Percentiles rank a stretch among this genome's conserved stretches.
phyloP scores from a whole-genome alignment of 2,113 vertebrate genomes.

The Odocoileus hemionus region DNA sequence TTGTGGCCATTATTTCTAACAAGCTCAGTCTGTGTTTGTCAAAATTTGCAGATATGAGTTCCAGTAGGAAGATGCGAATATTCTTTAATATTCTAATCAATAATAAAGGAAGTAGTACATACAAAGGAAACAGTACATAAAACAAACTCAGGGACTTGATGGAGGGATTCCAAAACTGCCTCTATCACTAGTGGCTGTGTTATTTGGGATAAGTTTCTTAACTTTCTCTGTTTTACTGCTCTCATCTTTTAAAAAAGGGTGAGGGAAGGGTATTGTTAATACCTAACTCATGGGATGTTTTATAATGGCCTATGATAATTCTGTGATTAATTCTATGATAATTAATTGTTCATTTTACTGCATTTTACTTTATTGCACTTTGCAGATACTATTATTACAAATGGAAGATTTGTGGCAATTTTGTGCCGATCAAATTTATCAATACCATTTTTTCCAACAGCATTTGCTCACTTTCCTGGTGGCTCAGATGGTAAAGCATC shows the following conservation, averaged over 20 bases:
- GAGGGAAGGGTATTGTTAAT: background rate
- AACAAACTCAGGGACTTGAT: background rate
- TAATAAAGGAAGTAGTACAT: background rate
- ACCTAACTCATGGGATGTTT: background rate
- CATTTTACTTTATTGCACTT: background rate
- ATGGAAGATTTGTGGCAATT: background rate
- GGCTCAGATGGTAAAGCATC: background rate
- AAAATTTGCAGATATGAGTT: background rate
- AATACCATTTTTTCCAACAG: background rate
- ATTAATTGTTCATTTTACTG: background rate
- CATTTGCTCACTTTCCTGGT: background rate
- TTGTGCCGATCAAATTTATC: background rate
- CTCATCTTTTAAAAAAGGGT: background rate
- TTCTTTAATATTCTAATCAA: background rate
- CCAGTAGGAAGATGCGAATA: background rate
- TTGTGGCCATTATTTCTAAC: background rate
- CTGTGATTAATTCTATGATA: background rate
- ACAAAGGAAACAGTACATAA: background rate
- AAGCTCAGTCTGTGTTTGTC: background rate
- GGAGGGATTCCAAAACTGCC: background rate
- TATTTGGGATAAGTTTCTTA: background rate
- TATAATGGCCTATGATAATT: background rate
- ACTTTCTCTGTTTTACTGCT: background rate
- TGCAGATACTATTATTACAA: background rate
- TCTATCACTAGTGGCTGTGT: background rate